These are phyloP conservation scores for Meteorus colon DNA, from an alignment of 2,888 invertebrate genomes.

Conservation along the genomic window DNA sequence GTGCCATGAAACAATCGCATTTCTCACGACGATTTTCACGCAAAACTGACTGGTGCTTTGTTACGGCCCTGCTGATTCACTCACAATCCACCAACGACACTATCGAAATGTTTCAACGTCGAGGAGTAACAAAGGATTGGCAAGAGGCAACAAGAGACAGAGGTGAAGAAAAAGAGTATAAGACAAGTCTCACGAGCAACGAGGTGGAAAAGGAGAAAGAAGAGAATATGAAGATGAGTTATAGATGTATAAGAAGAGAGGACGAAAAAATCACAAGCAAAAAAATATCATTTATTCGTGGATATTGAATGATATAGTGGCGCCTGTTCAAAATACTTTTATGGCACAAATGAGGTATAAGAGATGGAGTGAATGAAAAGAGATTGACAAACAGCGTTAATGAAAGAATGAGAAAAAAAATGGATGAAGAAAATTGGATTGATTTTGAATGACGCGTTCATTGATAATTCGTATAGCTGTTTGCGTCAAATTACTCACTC, in stretches of 20 bases:
- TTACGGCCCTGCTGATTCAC: slow-evolving; percentile 42
- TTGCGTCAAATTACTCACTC: not conserved
- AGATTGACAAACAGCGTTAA: not conserved
- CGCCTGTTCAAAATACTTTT: not conserved
- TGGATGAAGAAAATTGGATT: slow-evolving; percentile 17
- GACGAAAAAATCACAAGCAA: not conserved
- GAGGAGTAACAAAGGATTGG: slow-evolving; percentile 40
- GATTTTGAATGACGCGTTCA: slow-evolving; percentile 30
- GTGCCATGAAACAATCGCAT: not conserved
- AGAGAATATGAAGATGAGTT: not conserved
- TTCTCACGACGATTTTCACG: not conserved
- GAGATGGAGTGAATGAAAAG: too few species aligned
- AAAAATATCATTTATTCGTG: not conserved
- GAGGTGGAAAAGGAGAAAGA: not conserved
- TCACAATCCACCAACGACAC: slow-evolving; percentile 30
- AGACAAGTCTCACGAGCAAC: not conserved
- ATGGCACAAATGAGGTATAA: not conserved
- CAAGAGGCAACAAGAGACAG: slow-evolving; percentile 22
- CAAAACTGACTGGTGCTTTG: slow-evolving; percentile 6
- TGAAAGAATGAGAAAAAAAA: not conserved
- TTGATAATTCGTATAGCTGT: not conserved
- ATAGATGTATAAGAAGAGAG: not conserved
- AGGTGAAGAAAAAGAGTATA: not conserved
- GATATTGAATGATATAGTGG: not conserved
- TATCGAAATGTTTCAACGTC: slow-evolving; percentile 31